A percentile compares a stretch with the other conserved stretches of the same genome.
These are phyloP conservation scores for Drosophila helvetica DNA, from an alignment of 2,888 invertebrate species.

Conservation along the genomic window DNA sequence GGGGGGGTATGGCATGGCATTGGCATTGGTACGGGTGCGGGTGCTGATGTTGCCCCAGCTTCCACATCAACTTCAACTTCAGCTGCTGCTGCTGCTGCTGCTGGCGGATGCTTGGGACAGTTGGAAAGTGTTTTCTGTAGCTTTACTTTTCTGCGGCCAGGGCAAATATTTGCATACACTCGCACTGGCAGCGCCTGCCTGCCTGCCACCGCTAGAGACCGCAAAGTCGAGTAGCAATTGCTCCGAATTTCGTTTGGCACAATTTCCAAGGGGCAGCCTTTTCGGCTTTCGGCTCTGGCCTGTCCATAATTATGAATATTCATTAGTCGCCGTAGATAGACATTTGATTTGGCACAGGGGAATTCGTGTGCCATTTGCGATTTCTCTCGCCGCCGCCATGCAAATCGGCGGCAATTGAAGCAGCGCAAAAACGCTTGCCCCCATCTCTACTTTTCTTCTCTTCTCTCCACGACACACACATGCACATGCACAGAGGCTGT, in stretches of 20 bases:
- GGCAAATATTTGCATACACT: constrained; percentile 65
- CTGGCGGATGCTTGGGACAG: constrained; percentile 71
- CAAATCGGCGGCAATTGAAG: constrained; percentile 25
- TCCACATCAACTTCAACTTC: constrained; percentile 23
- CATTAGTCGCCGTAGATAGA: constrained; percentile 48
- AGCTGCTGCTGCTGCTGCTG: constrained; percentile 21
- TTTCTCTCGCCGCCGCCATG: constrained; percentile 26
- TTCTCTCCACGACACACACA: not conserved
- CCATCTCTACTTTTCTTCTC: not conserved
- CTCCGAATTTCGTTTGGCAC: constrained; percentile 70
- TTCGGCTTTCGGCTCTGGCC: constrained; percentile 13
- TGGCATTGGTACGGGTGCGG: constrained; percentile 65
- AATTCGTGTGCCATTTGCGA: constrained; percentile 15
- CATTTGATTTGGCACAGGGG: constrained; percentile 40
- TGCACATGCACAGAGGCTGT: not conserved
- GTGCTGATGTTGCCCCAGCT: constrained; percentile 33
- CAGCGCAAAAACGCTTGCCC: constrained; percentile 19
- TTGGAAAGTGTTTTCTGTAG: constrained; percentile 64
- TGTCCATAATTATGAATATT: constrained; percentile 52
- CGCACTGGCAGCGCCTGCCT: not conserved
- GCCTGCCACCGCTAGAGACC: constrained; percentile 30
- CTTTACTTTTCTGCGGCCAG: constrained; percentile 44
- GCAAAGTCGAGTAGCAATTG: constrained; percentile 75
- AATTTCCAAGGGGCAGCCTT: constrained; percentile 40
- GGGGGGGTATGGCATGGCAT: constrained; percentile 40